These are phyloP conservation scores for Indicator indicator DNA, from an alignment of 2,113 vertebrate genomes.

Conservation along the genomic window DNA sequence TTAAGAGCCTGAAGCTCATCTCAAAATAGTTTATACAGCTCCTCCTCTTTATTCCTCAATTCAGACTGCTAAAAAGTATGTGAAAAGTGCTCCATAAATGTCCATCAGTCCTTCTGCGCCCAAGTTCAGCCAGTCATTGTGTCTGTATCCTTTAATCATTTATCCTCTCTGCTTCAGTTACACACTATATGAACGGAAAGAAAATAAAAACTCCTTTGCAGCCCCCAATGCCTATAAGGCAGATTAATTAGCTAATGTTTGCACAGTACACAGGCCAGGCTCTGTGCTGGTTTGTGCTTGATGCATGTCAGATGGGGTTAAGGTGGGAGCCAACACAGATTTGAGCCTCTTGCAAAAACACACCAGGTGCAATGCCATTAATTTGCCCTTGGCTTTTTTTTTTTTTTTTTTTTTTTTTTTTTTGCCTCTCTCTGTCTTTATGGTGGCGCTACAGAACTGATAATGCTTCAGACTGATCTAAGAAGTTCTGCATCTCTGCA, in stretches of 20 bases:
- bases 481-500: neutral
- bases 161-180: neutral
- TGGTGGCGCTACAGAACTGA: neutral
- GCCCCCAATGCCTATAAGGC: neutral
- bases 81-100: neutral
- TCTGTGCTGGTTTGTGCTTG: constrained; percentile 2
- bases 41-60: neutral
- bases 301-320: constrained; percentile 3
- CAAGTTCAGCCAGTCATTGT: neutral
- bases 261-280: constrained; percentile 4
- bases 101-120: neutral
- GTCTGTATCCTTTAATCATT: constrained; percentile 22
- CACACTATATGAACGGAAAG: neutral
- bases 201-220: constrained; percentile 27
- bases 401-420: neutral
- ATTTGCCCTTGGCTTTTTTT: neutral
- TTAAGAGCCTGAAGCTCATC: neutral
- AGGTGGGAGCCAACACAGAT: neutral
- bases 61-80: neutral
- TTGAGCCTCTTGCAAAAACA: neutral
- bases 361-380: neutral
- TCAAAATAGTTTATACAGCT: neutral
- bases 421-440: neutral
- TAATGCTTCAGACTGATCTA: neutral
- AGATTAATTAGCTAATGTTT: constrained; percentile 64